Evolutionary conservation across 2,888 invertebrate species (phyloP), one percentile per base, ranked within the genome.

Genomic region (Erebia aethiops): DNA sequence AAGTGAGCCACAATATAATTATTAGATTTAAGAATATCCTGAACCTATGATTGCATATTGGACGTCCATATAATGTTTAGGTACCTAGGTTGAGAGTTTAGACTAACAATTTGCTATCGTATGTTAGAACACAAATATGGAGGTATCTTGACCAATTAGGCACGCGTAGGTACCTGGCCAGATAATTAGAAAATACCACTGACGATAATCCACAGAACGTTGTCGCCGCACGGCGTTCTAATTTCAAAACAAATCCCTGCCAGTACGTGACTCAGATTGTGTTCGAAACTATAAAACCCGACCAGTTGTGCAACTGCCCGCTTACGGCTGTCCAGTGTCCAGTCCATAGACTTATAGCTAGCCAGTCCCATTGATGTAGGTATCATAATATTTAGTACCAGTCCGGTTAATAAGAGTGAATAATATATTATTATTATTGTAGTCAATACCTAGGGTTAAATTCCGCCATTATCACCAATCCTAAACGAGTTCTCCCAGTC

Each of bases 161-260:
- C 16, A 41, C 14, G n/a, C 43, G 46, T 13, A 26, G 13, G 11
- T 57, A 57, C 56, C 51, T 70, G 69, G 64, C 71, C 71, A 78
- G 82, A 81, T 88, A 87, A 86, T 88, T 88, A 89, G 82, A 87
- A 87, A 89, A 87, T 85, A 85, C 87, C 86, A 84, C 84, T 82
- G 81, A 82, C 86, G 88, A 89, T 91, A 90, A 88, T 91, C 90
- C 86, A 84, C 84, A 86, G 87, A 90, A 87, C 77, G 87, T 85
- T 87, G 88, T 88, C 84, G 86, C 83, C 84, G 85, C 80, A 80
- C 80, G 81, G 87, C 87, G 91, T 87, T 91, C 90, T 86, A 90
- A 89, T 92, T 92, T 92, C 92, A 91, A 91, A 92, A 92, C 92
- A 92, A 92, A 91, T 91, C 91, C 88, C 88, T 85, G 82, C 87